Percentiles rank a stretch among this genome's conserved stretches.
Evolutionary conservation across 2,888 invertebrate genomes (phyloP).

Genomic region (Habroteleia sp.): DNA sequence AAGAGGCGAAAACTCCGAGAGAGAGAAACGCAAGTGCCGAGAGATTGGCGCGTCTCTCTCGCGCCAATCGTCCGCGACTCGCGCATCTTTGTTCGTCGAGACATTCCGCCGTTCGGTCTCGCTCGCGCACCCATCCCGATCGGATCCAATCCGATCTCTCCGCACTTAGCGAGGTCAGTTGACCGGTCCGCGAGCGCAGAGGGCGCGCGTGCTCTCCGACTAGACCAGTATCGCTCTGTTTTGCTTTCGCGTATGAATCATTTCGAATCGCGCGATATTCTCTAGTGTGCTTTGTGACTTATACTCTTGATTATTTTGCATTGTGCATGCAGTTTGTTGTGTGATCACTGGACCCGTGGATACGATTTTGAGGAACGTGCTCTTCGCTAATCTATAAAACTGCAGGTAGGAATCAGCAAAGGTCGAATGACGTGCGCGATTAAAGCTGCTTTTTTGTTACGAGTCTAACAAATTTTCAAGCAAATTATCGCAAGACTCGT

Average conservation of each 20-base stretch:
- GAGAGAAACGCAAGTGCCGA: constrained; percentile 2
- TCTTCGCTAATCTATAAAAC: neutral
- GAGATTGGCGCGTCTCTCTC: neutral
- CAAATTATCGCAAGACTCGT: neutral
- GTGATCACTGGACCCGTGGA: neutral
- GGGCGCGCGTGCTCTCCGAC: constrained; percentile 20
- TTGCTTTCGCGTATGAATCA: constrained; percentile 21
- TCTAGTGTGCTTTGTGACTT: constrained; percentile 2
- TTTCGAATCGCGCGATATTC: constrained; percentile 24
- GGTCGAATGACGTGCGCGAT: constrained; percentile 2
- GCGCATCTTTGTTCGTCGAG: constrained; percentile 31
- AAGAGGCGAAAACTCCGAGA: neutral
- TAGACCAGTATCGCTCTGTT: constrained; percentile 12
- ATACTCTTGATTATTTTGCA: neutral
- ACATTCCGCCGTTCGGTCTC: constrained; percentile 35
- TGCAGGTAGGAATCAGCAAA: constrained; percentile 11
- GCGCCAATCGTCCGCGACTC: constrained; percentile 10
- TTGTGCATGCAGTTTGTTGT: neutral
- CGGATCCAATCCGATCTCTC: constrained; percentile 23
- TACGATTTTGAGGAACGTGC: neutral
- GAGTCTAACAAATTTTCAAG: neutral
- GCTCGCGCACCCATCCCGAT: constrained; percentile 11
- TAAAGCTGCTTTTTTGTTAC: constrained; percentile 1
- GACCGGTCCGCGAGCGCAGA: constrained; percentile 47
- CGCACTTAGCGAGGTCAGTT: constrained; percentile 45